phyloP scores from a whole-genome alignment of 2,113 vertebrate genomes.

The Dascyllus trimaculatus region DNA sequence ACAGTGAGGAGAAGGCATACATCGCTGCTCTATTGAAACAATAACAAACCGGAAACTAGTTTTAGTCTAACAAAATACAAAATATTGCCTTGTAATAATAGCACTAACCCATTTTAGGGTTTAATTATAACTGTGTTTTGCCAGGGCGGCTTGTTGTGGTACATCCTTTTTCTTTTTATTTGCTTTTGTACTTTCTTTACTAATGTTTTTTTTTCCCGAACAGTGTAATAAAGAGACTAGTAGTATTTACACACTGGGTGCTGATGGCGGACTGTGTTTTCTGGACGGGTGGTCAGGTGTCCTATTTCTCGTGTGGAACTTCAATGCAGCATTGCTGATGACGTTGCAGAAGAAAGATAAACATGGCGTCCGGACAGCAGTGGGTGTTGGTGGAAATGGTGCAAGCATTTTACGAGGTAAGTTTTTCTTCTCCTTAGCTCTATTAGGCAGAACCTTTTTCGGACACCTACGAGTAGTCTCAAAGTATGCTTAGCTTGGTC shows the following conservation, averaged over 20 bases:
- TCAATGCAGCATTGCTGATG: constrained; percentile 80
- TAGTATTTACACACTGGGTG: neutral
- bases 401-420: constrained; percentile 95
- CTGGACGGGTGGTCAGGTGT: neutral
- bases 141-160: too few species aligned
- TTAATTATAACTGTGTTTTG: too few species aligned
- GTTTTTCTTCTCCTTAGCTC: neutral
- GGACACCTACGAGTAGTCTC: accelerated
- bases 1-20: too few species aligned
- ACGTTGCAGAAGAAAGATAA: constrained; percentile 51
- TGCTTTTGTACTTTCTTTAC: too few species aligned
- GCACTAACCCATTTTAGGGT: too few species aligned
- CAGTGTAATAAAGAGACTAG: neutral
- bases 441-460: accelerated
- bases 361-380: constrained; percentile 91
- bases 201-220: too few species aligned
- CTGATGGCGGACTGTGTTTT: too few species aligned
- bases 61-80: too few species aligned
- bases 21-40: too few species aligned
- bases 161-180: too few species aligned
- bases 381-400: constrained; percentile 99
- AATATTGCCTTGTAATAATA: too few species aligned
- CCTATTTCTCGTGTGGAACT: constrained; percentile 71
- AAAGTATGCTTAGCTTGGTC: neutral
- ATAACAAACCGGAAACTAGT: too few species aligned